A percentile compares a stretch with the other conserved stretches of the same genome.
These are phyloP conservation scores for Theristicus caerulescens DNA, from an alignment of 2,113 vertebrate genomes.

Conservation along the genomic window DNA sequence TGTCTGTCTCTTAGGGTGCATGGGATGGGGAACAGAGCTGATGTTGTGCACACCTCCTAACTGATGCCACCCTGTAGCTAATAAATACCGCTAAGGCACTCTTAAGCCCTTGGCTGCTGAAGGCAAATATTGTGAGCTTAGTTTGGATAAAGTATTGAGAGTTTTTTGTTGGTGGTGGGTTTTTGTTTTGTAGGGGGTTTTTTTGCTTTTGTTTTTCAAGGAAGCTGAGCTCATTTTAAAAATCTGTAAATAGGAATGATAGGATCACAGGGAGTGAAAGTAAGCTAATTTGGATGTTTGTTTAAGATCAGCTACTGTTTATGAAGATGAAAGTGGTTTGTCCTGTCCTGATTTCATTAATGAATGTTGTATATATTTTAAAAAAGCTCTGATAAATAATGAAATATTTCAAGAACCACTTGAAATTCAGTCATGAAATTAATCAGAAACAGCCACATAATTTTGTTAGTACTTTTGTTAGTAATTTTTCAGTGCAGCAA, in stretches of 20 bases:
- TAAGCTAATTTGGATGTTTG: background rate
- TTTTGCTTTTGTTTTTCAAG: background rate
- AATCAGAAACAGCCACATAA: background rate
- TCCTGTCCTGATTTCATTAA: background rate
- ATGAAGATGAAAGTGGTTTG: background rate
- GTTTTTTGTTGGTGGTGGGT: background rate
- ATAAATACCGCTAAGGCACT: background rate
- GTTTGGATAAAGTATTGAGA: background rate
- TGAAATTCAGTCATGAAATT: background rate
- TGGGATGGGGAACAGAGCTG: background rate
- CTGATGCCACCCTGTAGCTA: background rate
- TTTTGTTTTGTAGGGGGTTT: background rate
- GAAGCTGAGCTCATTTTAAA: background rate
- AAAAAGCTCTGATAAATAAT: background rate
- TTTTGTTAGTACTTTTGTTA: background rate
- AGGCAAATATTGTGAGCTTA: background rate
- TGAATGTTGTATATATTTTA: background rate
- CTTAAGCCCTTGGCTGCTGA: background rate
- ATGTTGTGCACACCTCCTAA: background rate
- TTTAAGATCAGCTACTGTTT: background rate
- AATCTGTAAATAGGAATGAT: background rate
- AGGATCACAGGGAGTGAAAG: background rate
- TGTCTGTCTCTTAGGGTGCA: fast-evolving
- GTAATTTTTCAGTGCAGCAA: background rate
- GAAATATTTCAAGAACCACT: background rate